Conservation (phyloP, 2,113 vertebrate genomes). For the Ellobius talpinus region DNA sequence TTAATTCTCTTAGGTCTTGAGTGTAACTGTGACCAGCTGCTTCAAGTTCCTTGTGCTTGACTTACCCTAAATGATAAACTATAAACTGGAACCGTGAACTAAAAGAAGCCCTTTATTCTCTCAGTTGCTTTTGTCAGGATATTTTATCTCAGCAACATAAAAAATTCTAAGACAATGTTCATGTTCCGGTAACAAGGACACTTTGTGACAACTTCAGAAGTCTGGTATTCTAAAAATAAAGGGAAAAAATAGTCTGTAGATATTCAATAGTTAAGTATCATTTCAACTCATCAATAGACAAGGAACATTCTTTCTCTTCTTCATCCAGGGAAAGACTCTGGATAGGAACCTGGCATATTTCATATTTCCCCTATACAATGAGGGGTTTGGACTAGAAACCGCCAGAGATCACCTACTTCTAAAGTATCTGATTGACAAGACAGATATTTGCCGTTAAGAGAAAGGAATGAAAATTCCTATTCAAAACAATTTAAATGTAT, state of each 20-base stretch:
- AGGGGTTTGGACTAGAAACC: not conserved
- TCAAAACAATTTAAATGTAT: not conserved
- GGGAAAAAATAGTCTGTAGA: not conserved
- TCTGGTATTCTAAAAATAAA: not conserved
- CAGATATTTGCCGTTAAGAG: not conserved
- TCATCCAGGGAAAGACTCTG: not conserved
- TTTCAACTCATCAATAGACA: not conserved
- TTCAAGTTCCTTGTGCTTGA: not conserved
- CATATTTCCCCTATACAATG: fast-evolving
- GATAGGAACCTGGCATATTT: not conserved
- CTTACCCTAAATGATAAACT: not conserved
- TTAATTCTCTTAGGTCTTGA: not conserved
- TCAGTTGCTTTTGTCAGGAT: not conserved
- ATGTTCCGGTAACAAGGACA: not conserved
- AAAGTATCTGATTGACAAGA: not conserved
- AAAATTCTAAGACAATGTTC: not conserved
- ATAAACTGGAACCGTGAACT: not conserved
- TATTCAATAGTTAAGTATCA: not conserved
- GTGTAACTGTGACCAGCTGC: not conserved
- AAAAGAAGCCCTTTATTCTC: not conserved
- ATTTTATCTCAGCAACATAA: not conserved
- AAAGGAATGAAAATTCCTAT: not conserved
- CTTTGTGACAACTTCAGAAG: not conserved
- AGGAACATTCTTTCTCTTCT: not conserved
- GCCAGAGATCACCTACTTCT: not conserved